A percentile compares a stretch with the other conserved stretches of the same genome.
These are phyloP conservation scores for Cyanistes caeruleus DNA, from an alignment of 2,113 vertebrate species.

Conservation along the genomic window DNA sequence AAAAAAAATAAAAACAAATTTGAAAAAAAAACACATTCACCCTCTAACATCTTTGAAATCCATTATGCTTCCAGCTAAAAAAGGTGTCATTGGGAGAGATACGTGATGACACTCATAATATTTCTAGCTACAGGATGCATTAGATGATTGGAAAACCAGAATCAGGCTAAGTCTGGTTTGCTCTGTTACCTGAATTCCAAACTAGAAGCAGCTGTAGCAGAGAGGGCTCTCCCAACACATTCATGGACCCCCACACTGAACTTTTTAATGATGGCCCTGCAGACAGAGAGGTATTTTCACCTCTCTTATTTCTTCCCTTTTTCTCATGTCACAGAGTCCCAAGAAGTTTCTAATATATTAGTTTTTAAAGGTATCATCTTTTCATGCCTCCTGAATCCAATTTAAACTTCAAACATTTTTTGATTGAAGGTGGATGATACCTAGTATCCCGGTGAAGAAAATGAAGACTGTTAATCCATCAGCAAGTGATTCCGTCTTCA, in stretches of 20 bases:
- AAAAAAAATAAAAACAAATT: not conserved
- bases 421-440: not conserved
- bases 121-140: not conserved
- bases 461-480: not conserved
- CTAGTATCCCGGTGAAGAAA: not conserved
- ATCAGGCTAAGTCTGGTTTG: not conserved
- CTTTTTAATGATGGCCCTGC: not conserved
- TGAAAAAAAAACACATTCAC: not conserved
- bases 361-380: not conserved
- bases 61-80: not conserved
- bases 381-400: not conserved
- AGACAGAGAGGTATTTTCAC: not conserved
- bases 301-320: not conserved
- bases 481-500: not conserved
- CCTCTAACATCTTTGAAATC: not conserved
- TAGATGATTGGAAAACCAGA: not conserved
- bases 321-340: not conserved
- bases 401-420: not conserved
- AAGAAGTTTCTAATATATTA: not conserved
- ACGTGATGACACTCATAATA: not conserved
- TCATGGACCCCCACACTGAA: not conserved
- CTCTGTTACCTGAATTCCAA: not conserved
- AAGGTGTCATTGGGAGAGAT: not conserved
- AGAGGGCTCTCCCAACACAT: not conserved
- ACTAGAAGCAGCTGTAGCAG: not conserved